Conservation (phyloP, 30 jellyfish, hydroid and myxozoan species). For the Hydra vulgaris region DNA sequence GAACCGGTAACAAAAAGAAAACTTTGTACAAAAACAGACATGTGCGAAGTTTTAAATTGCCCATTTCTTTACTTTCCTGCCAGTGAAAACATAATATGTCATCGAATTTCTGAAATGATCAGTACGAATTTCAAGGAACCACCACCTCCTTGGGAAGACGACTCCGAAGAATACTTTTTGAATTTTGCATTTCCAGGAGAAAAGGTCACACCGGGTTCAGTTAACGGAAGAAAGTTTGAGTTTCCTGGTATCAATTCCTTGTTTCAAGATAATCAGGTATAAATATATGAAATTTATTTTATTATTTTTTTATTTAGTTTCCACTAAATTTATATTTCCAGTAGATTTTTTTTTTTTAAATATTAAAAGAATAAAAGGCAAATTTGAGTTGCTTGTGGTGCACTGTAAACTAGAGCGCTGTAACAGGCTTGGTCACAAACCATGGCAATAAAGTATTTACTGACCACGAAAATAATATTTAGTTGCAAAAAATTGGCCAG, state of each 20-base stretch:
- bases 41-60: slow-evolving; percentile 64
- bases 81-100: slow-evolving; percentile 36
- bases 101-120: slow-evolving; percentile 45
- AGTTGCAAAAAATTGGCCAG: too few relatives aligned
- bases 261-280: slow-evolving; percentile 63
- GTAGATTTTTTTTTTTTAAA: too few relatives aligned
- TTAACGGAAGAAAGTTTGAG: slow-evolving; percentile 73
- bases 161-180: slow-evolving; percentile 55
- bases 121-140: slow-evolving; percentile 31
- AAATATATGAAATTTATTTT: neutral
- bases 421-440: too few relatives aligned
- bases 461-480: too few relatives aligned
- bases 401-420: too few relatives aligned
- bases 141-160: slow-evolving; percentile 56
- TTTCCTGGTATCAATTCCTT: slow-evolving; percentile 69
- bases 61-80: slow-evolving; percentile 66
- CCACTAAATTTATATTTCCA: too few relatives aligned
- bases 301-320: too few relatives aligned
- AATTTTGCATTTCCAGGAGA: slow-evolving; percentile 60
- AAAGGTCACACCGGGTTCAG: slow-evolving; percentile 67
- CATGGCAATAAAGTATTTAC: too few relatives aligned
- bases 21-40: slow-evolving; percentile 36
- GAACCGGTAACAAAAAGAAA: slow-evolving; percentile 47
- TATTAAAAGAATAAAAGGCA: too few relatives aligned
- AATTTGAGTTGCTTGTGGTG: too few relatives aligned